phyloP scores from a whole-genome alignment of 2,888 invertebrate genomes.

The Synergus gifuensis region DNA sequence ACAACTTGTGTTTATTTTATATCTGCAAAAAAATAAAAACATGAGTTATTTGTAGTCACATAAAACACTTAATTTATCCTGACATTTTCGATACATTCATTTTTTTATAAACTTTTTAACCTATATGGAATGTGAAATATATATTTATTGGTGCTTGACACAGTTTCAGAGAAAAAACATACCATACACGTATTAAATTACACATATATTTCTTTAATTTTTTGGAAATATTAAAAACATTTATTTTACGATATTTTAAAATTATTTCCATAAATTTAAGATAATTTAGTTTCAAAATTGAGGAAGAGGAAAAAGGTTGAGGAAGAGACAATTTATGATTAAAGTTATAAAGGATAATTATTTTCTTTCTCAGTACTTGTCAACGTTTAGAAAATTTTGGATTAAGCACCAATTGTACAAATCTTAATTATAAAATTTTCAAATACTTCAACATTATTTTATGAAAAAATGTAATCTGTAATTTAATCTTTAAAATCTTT shows the following conservation, averaged over 20 bases:
- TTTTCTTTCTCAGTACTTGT: not conserved
- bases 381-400: not conserved
- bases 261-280: no score
- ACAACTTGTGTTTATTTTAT: not conserved
- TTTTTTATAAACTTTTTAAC: not conserved
- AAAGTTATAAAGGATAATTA: not conserved
- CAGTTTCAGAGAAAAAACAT: not conserved
- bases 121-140: not conserved
- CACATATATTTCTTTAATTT: not conserved
- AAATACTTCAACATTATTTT: not conserved
- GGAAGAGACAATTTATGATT: not conserved
- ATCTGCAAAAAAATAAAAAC: not conserved
- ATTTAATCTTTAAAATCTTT: not conserved
- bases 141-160: not conserved
- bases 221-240: conserved; percentile 5
- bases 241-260: not conserved
- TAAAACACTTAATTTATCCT: not conserved
- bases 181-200: not conserved
- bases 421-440: not conserved
- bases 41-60: not conserved
- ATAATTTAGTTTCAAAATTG: no score
- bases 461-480: not conserved
- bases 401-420: not conserved
- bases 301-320: not conserved
- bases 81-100: not conserved